A percentile compares a stretch with the other conserved stretches of the same genome.
Conservation (phyloP, 2,888 invertebrate genomes). For the Hirtodrosophila confusa region DNA sequence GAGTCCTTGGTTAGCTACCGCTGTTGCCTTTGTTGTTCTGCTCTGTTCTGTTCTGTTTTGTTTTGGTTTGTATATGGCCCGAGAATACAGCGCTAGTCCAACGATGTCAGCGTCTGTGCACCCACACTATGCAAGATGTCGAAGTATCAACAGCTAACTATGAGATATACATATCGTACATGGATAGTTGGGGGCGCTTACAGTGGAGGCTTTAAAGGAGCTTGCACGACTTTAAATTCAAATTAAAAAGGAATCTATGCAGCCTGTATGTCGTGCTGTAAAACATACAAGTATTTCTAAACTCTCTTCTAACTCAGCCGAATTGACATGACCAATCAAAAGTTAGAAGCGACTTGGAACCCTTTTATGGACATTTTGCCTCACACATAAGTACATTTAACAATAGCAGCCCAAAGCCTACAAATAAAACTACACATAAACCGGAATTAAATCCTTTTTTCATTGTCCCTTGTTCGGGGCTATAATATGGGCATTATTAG, state of each 20-base stretch:
- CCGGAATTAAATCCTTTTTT: conserved; percentile 47
- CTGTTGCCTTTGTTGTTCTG: conserved; percentile 41
- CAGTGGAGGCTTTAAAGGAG: background rate
- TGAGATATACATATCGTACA: conserved; percentile 3
- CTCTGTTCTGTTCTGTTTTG: conserved; percentile 38
- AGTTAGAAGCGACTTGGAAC: conserved; percentile 23
- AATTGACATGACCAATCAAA: conserved; percentile 27
- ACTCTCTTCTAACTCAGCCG: background rate
- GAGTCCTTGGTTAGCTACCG: conserved; percentile 30
- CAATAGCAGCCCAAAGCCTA: conserved; percentile 10
- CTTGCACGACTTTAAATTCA: conserved; percentile 1
- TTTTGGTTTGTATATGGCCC: conserved; percentile 37
- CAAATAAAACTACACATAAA: conserved; percentile 49
- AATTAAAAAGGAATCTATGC: conserved; percentile 14
- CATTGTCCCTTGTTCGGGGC: conserved; percentile 23
- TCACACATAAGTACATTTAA: background rate
- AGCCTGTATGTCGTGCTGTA: background rate
- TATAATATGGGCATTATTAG: conserved; percentile 57
- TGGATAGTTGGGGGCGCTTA: background rate
- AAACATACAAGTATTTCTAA: background rate
- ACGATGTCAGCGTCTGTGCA: conserved; percentile 37
- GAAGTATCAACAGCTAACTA: conserved; percentile 40
- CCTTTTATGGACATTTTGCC: conserved; percentile 22
- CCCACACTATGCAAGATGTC: conserved; percentile 31
- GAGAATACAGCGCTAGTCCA: conserved; percentile 9